Base-by-base conservation (phyloP, 92 coral and sea anemone species). In the Ricordea florida region DNA sequence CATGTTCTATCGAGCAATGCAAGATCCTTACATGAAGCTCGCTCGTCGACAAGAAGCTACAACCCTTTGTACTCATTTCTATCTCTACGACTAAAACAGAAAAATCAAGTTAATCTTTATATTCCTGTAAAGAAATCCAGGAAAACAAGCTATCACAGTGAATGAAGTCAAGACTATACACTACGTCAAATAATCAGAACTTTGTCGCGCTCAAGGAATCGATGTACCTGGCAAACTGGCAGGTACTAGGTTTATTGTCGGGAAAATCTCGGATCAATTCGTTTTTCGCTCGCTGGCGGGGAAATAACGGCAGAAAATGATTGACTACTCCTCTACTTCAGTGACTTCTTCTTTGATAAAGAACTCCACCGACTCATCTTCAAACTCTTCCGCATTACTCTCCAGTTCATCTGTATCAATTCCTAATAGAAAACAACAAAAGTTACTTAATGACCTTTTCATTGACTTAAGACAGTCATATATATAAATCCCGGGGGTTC, bases 331-430 rank as follows among this genome's bases (percentile, higher is more conserved):
- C 88, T 96, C 97, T 49, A 96, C 96, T 32, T 78, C 84, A 45
- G 63, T 85, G 45, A 83, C 66, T 85, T 96, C 99, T 82, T 96
- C 99, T 79, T 96, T 92, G 70, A 92, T 84, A 96, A 96, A 96
- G 99, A 96, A 96, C 68, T 96, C 99, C 49, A 96, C 97, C 35
- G 90, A 80, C 58, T 96, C 99, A 38, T 89, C 99, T 72, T 96
- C 99, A 80, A 96, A 88, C 75, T 96, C 99, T 38, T 89, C 92
- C 3, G 93, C 92, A 46, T 83, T 87, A 24, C 93, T 87, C 37
- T 91, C 97, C 72, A 89, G 62, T 45, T 86, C 79, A 49, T 96
- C 99, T 10, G 97, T 91, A 33, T 96, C 99, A 44, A 83, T 41
- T 57, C 99, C 99, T 96, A 60, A 11, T 48, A 48, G 38, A 41